Evolutionary conservation across 2,113 vertebrate species (phyloP).

Genomic region (Callipepla squamata): DNA sequence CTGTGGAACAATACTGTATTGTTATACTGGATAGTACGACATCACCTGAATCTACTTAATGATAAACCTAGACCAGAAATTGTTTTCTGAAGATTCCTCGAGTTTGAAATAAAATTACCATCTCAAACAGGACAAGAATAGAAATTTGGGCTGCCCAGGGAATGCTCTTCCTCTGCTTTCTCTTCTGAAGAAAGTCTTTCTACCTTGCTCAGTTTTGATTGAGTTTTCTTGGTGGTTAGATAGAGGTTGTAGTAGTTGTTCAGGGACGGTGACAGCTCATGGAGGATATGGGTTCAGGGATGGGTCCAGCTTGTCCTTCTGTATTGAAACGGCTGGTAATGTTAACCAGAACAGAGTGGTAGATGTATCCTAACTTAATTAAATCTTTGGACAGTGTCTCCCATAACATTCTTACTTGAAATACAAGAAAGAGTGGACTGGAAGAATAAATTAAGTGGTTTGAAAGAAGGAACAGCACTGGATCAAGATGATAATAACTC

Average conservation of each 20-base stretch:
- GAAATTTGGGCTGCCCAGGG: background rate
- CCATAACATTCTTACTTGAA: background rate
- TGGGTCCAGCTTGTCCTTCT: background rate
- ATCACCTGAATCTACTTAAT: background rate
- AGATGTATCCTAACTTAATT: background rate
- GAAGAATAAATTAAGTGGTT: background rate
- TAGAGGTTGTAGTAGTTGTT: background rate
- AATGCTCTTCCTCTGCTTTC: background rate
- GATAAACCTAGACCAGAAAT: background rate
- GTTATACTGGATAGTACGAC: too few relatives aligned
- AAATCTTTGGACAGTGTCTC: background rate
- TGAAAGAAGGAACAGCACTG: background rate
- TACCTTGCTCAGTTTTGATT: background rate
- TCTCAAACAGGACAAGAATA: background rate
- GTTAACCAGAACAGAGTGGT: background rate
- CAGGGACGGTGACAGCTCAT: background rate
- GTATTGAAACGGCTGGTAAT: background rate
- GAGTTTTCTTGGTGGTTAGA: background rate
- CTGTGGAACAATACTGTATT: background rate
- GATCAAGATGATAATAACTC: background rate
- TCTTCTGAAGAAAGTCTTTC: accelerated
- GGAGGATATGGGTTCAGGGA: background rate
- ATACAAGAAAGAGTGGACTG: background rate
- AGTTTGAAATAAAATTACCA: background rate
- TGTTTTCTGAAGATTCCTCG: background rate